These are phyloP conservation scores for Cinara cedri DNA, from an alignment of 2,888 invertebrate species.

Conservation along the genomic window DNA sequence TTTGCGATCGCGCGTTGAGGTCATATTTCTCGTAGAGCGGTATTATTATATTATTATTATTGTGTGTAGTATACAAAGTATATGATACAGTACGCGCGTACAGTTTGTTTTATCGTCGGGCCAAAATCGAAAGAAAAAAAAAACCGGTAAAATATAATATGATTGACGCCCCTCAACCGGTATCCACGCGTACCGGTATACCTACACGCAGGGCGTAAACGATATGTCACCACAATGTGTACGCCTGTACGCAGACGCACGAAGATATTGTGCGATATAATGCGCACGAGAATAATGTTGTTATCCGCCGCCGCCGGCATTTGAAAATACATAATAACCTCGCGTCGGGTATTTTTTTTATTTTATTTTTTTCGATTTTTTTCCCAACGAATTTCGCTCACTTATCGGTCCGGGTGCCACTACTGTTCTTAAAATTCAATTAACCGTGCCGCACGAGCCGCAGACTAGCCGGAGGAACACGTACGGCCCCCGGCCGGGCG, in stretches of 20 bases:
- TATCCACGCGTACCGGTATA: background rate
- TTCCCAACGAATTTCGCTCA: background rate
- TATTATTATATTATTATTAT: too few species aligned
- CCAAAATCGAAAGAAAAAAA: background rate
- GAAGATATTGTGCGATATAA: background rate
- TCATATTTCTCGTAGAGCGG: conserved; percentile 7
- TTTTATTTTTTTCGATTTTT: background rate
- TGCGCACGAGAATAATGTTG: background rate
- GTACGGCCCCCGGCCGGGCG: too few species aligned
- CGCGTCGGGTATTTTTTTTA: conserved; percentile 2
- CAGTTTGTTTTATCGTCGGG: background rate
- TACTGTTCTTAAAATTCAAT: conserved; percentile 25
- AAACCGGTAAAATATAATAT: conserved; percentile 18
- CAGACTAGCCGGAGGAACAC: background rate
- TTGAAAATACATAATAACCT: too few species aligned
- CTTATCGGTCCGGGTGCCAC: background rate
- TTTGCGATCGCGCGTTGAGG: background rate
- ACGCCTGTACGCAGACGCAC: background rate
- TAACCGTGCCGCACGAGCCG: conserved; percentile 3
- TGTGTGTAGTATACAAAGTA: too few species aligned
- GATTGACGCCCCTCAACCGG: conserved; percentile 35
- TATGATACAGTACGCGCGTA: background rate
- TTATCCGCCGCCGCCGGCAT: too few species aligned
- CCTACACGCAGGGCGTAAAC: conserved; percentile 13
- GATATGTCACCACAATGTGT: conserved; percentile 1